These are phyloP conservation scores for Coecobrya sp. DNA, from an alignment of 2,888 invertebrate genomes.

Conservation along the genomic window DNA sequence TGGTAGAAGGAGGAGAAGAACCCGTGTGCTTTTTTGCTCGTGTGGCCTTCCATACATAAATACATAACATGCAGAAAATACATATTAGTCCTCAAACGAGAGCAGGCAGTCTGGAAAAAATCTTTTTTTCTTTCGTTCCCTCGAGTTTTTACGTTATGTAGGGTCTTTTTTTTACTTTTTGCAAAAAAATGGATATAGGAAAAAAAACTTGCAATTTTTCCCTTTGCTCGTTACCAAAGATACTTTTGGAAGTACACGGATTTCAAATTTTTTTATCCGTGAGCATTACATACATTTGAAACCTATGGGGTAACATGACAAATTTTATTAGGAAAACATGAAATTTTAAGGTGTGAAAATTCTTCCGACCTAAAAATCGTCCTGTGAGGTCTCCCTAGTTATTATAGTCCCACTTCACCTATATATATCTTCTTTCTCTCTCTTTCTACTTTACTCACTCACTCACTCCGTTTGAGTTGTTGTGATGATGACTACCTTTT, in stretches of 20 bases:
- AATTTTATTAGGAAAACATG: neutral
- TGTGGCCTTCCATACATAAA: conserved; percentile 34
- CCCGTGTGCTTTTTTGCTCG: neutral
- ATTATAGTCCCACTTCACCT: conserved; percentile 57
- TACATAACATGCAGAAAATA: neutral
- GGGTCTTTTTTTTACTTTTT: neutral
- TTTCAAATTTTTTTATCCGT: neutral
- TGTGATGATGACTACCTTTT: neutral
- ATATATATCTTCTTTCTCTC: no score
- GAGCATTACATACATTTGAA: neutral
- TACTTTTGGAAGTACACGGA: neutral
- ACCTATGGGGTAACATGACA: neutral
- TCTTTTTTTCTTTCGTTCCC: conserved; percentile 22
- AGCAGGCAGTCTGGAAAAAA: neutral
- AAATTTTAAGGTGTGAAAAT: neutral
- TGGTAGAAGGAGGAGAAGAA: neutral
- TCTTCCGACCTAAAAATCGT: neutral
- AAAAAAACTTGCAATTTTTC: neutral
- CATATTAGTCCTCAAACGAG: neutral
- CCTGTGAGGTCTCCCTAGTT: neutral
- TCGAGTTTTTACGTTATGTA: conserved; percentile 21
- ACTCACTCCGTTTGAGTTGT: neutral
- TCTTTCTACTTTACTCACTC: neutral
- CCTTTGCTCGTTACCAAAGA: neutral
- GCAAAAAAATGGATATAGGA: neutral